Percentiles rank a stretch among this genome's conserved stretches.
These are phyloP conservation scores for Ectropis crepuscularia DNA, from an alignment of 2,888 invertebrate genomes.

Conservation along the genomic window DNA sequence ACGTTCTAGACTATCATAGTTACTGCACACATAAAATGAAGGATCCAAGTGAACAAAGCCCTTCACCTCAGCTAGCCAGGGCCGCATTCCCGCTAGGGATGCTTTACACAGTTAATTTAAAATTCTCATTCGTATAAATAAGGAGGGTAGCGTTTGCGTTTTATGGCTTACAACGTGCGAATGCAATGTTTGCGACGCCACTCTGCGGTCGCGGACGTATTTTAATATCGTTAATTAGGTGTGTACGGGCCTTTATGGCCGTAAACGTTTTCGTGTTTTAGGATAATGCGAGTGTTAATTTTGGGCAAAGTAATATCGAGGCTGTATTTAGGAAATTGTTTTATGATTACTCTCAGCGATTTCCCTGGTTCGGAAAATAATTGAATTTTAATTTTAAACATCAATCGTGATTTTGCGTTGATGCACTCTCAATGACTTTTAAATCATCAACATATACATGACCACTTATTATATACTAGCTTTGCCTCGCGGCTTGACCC, in stretches of 20 bases:
- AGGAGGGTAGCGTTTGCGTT: constrained; percentile 84
- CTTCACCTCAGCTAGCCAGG: constrained; percentile 55
- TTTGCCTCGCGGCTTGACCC: too few relatives aligned
- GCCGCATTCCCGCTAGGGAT: constrained; percentile 63
- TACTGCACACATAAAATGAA: background rate
- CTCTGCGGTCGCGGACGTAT: constrained; percentile 78
- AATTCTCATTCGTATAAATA: constrained; percentile 84
- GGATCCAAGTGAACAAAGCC: constrained; percentile 54
- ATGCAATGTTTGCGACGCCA: constrained; percentile 76
- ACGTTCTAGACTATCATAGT: too few relatives aligned
- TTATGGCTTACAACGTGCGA: constrained; percentile 82
- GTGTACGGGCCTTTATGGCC: constrained; percentile 68
- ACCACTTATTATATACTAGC: too few relatives aligned
- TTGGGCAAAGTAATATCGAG: constrained; percentile 43
- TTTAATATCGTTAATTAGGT: constrained; percentile 85
- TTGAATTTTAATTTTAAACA: constrained; percentile 25
- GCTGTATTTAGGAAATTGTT: constrained; percentile 45
- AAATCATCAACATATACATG: background rate
- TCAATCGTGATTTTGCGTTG: constrained; percentile 25
- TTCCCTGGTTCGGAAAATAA: constrained; percentile 21
- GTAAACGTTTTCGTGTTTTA: constrained; percentile 52
- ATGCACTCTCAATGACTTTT: background rate
- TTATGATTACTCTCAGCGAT: constrained; percentile 29
- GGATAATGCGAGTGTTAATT: constrained; percentile 55
- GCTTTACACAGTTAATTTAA: constrained; percentile 84